Conservation (phyloP, 1,140 invertebrate species). For the Drosophila pandora region DNA sequence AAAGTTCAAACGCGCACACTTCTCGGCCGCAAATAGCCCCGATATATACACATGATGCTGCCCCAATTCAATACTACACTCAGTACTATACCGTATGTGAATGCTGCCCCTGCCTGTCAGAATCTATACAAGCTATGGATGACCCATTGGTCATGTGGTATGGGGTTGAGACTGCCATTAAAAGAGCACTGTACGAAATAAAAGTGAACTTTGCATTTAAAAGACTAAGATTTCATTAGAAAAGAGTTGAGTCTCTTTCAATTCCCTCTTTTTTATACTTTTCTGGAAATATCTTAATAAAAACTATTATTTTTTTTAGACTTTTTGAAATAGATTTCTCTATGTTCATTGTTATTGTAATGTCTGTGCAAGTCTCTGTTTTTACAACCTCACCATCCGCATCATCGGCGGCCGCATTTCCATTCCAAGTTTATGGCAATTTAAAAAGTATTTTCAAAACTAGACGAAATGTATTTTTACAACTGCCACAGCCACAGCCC, state of each 20-base stretch:
- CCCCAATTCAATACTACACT: constrained; percentile 30
- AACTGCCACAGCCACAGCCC: constrained; percentile 17
- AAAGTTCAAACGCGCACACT: constrained; percentile 77
- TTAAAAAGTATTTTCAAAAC: constrained; percentile 61
- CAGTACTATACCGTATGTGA: constrained; percentile 10
- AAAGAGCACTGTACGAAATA: background rate
- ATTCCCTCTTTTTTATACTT: too few relatives aligned
- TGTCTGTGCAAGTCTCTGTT: constrained; percentile 23
- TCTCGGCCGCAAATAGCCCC: constrained; percentile 67
- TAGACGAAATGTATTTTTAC: constrained; percentile 70
- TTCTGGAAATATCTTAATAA: too few relatives aligned
- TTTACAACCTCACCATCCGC: constrained; percentile 16
- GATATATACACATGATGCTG: constrained; percentile 40
- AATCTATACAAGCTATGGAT: constrained; percentile 13
- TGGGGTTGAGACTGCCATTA: constrained; percentile 28
- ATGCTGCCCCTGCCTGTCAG: constrained; percentile 12
- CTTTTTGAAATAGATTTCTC: background rate
- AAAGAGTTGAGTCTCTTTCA: too few relatives aligned
- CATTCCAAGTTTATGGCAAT: constrained; percentile 64
- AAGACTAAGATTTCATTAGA: background rate
- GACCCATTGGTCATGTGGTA: constrained; percentile 40
- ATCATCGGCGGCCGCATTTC: constrained; percentile 17
- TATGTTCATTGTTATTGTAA: constrained; percentile 1
- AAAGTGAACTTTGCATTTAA: background rate
- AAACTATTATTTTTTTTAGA: too few relatives aligned